Evolutionary conservation across 92 coral and sea anemone genomes (phyloP).

Genomic region (Heteractis magnifica): DNA sequence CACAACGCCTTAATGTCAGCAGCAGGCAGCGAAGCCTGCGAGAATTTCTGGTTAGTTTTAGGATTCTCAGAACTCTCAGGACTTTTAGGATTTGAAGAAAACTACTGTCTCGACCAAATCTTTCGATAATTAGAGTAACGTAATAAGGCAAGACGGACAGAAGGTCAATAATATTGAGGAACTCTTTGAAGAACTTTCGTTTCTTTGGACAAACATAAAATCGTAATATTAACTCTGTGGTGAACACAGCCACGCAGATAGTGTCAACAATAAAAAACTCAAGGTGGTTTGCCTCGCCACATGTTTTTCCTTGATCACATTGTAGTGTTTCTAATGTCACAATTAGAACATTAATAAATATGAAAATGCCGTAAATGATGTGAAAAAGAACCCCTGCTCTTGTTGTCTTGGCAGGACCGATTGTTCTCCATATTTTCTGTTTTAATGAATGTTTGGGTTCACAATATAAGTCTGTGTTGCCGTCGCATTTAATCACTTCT

Average conservation of each 20-base stretch:
- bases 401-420: slow-evolving; percentile 84
- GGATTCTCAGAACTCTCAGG: slow-evolving; percentile 70
- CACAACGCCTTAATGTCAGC: slow-evolving; percentile 74
- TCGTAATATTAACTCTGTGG: slow-evolving; percentile 62
- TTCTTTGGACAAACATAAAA: slow-evolving; percentile 82
- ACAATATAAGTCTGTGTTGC: slow-evolving; percentile 59
- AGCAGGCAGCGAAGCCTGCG: slow-evolving; percentile 73
- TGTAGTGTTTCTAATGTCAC: slow-evolving; percentile 77
- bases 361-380: slow-evolving; percentile 75
- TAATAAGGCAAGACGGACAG: slow-evolving; percentile 77
- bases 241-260: slow-evolving; percentile 73
- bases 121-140: slow-evolving; percentile 53
- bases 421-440: slow-evolving; percentile 85
- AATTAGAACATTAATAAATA: slow-evolving; percentile 72
- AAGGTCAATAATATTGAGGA: slow-evolving; percentile 71
- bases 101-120: slow-evolving; percentile 67
- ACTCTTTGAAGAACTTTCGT: slow-evolving; percentile 59
- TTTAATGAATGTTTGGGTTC: slow-evolving; percentile 67
- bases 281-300: slow-evolving; percentile 61
- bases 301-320: slow-evolving; percentile 48
- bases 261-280: slow-evolving; percentile 71
- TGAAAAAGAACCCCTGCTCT: slow-evolving; percentile 81
- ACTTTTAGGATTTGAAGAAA: slow-evolving; percentile 75
- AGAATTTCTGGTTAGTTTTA: slow-evolving; percentile 80
- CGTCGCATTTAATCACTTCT: slow-evolving; percentile 59